Evolutionary conservation across 92 coral and sea anemone species (phyloP), one percentile per base, ranked within the genome.

Genomic region (Plumapathes pennacea): DNA sequence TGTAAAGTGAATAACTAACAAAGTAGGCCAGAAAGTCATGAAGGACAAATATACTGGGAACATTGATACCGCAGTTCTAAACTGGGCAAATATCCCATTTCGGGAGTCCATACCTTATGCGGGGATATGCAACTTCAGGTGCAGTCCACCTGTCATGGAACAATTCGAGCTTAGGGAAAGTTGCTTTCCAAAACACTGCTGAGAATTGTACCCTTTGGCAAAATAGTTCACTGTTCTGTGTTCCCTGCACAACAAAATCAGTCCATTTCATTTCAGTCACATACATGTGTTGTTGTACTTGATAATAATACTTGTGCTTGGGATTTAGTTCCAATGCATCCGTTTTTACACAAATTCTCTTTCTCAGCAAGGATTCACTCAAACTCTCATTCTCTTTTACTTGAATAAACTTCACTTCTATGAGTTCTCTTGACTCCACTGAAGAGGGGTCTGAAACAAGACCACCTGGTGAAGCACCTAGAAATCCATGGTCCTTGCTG

Each of bases 201-300:
- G 63, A 50, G 64, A 73, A 81, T 51, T 43, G 39, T 18, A 73
- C 63, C 58, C 72, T 64, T 42, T 81, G 62, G 34, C 67, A 63
- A 36, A 71, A 72, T 25, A 62, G 27, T 28, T 36, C 48, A 17
- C 29, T 45, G 28, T 53, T 36, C 40, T 59, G 37, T 57, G 81
- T 48, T 24, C 70, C 86, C 23, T 29, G 42, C 4, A 73, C 86
- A 19, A 80, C 76, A 80, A 72, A 80, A 52, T 80, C 86, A 3
- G 86, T 64, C 82, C 82, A 80, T 46, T 57, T 64, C 45, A 75
- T 43, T 27, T 67, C 57, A 59, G 69, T 74, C 2, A 74, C 88
- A 74, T 37, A 58, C 82, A 80, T 80, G 13, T 38, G 50, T 22
- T 81, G 77, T 11, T 48, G 63, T 25, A 66, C 30, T 51, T 81